A percentile compares a stretch with the other conserved stretches of the same genome.
Evolutionary conservation across 30 jellyfish, hydroid and myxozoan species (phyloP).

Genomic region (Catostylus mosaicus): DNA sequence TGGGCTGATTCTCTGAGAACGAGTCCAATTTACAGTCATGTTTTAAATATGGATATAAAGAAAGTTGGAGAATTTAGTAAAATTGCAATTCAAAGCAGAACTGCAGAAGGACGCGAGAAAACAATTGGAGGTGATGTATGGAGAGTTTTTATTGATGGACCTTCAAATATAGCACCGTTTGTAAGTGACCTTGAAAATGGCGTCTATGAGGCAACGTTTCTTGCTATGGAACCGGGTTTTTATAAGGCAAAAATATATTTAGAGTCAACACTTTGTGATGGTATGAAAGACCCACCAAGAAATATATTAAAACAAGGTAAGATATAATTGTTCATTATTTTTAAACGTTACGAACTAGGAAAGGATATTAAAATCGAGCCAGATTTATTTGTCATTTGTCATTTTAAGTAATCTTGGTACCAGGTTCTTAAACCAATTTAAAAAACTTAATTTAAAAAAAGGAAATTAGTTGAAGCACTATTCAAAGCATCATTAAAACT

Average conservation of each 20-base stretch:
- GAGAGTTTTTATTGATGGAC: constrained; percentile 89
- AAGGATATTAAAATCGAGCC: not conserved
- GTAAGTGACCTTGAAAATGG: constrained; percentile 91
- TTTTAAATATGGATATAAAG: constrained; percentile 70
- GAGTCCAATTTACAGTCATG: constrained; percentile 94
- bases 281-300: constrained; percentile 88
- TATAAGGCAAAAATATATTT: constrained; percentile 84
- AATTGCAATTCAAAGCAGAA: constrained; percentile 86
- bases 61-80: constrained; percentile 92
- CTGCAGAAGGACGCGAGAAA: constrained; percentile 82
- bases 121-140: constrained; percentile 93
- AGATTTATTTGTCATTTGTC: not conserved
- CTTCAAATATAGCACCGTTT: constrained; percentile 81
- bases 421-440: too few relatives aligned
- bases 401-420: not conserved
- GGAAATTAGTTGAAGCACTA: too few relatives aligned
- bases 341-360: not conserved
- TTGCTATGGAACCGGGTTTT: constrained; percentile 89
- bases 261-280: constrained; percentile 96
- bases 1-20: constrained; percentile 74
- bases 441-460: too few relatives aligned
- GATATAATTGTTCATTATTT: not conserved
- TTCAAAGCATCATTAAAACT: too few relatives aligned
- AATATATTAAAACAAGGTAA: constrained; percentile 76
- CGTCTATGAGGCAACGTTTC: constrained; percentile 84